A percentile compares a stretch with the other conserved stretches of the same genome.
Evolutionary conservation across 1,140 invertebrate species (phyloP).

Genomic region (Drosophila leontia): DNA sequence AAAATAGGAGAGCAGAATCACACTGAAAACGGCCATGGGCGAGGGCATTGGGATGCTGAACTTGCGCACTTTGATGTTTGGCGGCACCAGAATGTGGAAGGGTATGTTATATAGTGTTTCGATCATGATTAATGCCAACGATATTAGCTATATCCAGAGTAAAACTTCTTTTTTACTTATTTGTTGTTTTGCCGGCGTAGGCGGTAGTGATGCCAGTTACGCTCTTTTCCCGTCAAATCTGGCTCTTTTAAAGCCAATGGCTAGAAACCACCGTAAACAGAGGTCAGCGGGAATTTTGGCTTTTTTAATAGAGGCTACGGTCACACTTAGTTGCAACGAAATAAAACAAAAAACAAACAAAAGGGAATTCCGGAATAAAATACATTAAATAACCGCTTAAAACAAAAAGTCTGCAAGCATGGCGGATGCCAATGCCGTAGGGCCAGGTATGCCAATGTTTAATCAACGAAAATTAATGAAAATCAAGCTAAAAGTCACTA

Average conservation of each 20-base stretch:
- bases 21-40: conserved; percentile 95
- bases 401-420: conserved; percentile 32
- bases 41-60: conserved; percentile 91
- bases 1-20: conserved; percentile 97
- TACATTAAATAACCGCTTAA: conserved; percentile 22
- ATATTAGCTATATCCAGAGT: background rate
- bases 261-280: background rate
- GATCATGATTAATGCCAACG: conserved; percentile 86
- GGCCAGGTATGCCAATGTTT: conserved; percentile 30
- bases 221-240: background rate
- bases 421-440: conserved; percentile 59
- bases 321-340: conserved; percentile 3
- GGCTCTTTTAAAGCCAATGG: background rate
- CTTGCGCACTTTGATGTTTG: conserved; percentile 96
- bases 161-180: too few relatives aligned
- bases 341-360: conserved; percentile 55
- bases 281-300: too few relatives aligned
- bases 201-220: background rate
- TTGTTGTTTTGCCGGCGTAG: conserved; percentile 12
- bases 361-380: conserved; percentile 39
- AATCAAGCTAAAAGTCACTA: background rate
- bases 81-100: conserved; percentile 94
- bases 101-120: conserved; percentile 92
- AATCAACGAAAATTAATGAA: background rate
- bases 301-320: background rate